Conservation (phyloP, 2,113 vertebrate species). For the Mionectes macconnelli region DNA sequence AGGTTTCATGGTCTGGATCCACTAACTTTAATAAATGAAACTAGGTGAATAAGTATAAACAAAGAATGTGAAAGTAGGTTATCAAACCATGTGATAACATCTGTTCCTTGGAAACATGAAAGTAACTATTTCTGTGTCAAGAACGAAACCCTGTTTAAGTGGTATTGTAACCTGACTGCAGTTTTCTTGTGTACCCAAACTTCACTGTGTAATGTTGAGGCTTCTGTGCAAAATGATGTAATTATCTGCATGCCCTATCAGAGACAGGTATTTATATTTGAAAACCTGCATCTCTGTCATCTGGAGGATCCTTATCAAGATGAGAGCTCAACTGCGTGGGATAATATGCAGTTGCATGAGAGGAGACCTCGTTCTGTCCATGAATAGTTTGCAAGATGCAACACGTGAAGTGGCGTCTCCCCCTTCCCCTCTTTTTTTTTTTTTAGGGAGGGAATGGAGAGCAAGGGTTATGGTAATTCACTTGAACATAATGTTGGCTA, state of each 20-base stretch:
- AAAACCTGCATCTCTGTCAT: conserved; percentile 41
- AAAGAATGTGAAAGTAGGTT: conserved; percentile 51
- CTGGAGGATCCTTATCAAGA: conserved; percentile 51
- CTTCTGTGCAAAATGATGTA: neutral
- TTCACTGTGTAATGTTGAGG: neutral
- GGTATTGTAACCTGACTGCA: conserved; percentile 3
- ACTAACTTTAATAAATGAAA: conserved; percentile 47
- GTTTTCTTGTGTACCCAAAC: neutral
- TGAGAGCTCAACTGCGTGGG: conserved; percentile 55
- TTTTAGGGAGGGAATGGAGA: neutral
- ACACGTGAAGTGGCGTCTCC: conserved; percentile 18
- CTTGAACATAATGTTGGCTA: neutral
- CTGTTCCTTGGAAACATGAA: conserved; percentile 50
- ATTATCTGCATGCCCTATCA: conserved; percentile 47
- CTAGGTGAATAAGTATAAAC: conserved; percentile 28
- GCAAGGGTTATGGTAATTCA: neutral
- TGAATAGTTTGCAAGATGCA: conserved; percentile 50
- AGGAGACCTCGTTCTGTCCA: conserved; percentile 46
- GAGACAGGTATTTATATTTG: conserved; percentile 53
- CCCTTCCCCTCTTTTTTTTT: neutral
- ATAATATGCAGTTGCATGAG: conserved; percentile 38
- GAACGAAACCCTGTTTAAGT: conserved; percentile 17
- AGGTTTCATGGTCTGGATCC: conserved; percentile 29
- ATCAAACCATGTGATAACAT: conserved; percentile 42
- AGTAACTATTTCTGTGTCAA: conserved; percentile 47